These are phyloP conservation scores for Sisyra nigra DNA, from an alignment of 2,888 invertebrate species.

Conservation along the genomic window DNA sequence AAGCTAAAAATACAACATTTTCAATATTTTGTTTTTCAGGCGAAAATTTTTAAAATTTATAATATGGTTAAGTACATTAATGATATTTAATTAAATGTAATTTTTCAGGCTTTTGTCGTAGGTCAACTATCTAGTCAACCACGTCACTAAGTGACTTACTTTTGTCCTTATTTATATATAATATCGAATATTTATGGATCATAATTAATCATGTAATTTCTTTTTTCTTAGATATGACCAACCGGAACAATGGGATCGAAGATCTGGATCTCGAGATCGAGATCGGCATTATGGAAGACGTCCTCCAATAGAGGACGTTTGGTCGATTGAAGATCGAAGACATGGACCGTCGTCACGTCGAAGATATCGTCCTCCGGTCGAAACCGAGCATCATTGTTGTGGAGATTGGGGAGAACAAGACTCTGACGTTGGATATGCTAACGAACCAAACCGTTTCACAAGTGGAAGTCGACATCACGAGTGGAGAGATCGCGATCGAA, in stretches of 20 bases:
- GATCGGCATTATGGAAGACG: constrained; percentile 21
- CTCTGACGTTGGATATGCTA: constrained; percentile 32
- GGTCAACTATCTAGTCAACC: too few relatives aligned
- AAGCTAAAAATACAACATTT: too few relatives aligned
- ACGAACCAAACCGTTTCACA: constrained; percentile 21
- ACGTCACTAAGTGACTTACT: too few relatives aligned
- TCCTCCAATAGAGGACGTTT: constrained; percentile 20
- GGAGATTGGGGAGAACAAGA: constrained; percentile 33
- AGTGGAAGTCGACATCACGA: constrained; percentile 13
- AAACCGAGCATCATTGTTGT: constrained; percentile 26
- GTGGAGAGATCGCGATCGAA: constrained; percentile 32
- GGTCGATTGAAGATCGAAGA: constrained; percentile 14
- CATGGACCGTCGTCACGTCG: constrained; percentile 25
- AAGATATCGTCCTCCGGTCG: constrained; percentile 14
- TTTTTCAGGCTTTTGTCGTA: too few relatives aligned
- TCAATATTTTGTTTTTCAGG: too few relatives aligned
- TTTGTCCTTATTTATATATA: not conserved
- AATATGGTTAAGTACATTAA: too few relatives aligned
- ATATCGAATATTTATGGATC: not conserved
- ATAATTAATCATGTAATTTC: not conserved
- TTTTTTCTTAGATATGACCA: constrained; percentile 21
- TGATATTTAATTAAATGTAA: too few relatives aligned
- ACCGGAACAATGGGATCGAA: constrained; percentile 18
- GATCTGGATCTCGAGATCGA: constrained; percentile 26
- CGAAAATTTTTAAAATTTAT: too few relatives aligned